phyloP scores from a whole-genome alignment of 2,113 vertebrate genomes.

The Eonycteris spelaea region DNA sequence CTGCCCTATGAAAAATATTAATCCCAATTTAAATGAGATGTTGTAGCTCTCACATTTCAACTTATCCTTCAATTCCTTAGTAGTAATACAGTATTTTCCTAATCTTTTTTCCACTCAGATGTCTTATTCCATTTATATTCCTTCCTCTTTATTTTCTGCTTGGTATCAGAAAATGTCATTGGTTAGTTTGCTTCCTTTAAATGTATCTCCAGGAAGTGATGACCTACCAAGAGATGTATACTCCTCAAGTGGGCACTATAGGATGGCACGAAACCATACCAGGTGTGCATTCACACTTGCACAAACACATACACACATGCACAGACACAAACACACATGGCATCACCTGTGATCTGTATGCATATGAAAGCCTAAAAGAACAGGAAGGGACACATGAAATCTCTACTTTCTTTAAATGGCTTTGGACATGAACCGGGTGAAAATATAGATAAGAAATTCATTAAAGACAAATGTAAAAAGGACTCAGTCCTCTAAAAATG shows the following conservation, averaged over 20 bases:
- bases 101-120: background rate
- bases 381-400: fast-evolving
- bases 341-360: background rate
- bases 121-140: background rate
- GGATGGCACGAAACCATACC: no score
- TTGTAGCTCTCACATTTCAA: background rate
- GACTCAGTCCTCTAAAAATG: background rate
- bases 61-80: background rate
- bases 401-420: background rate
- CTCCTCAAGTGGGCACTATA: background rate
- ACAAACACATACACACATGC: no score
- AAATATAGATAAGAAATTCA: background rate
- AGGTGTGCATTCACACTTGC: no score
- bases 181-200: background rate
- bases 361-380: background rate
- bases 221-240: background rate
- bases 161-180: background rate
- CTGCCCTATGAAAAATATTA: background rate
- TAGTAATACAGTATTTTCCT: background rate
- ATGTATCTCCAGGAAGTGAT: background rate
- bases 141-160: background rate
- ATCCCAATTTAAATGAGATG: background rate
- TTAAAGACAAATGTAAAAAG: background rate
- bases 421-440: background rate
- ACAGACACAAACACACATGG: background rate